Evolutionary conservation across 2,888 invertebrate genomes (phyloP).

Genomic region (Muscina levida): DNA sequence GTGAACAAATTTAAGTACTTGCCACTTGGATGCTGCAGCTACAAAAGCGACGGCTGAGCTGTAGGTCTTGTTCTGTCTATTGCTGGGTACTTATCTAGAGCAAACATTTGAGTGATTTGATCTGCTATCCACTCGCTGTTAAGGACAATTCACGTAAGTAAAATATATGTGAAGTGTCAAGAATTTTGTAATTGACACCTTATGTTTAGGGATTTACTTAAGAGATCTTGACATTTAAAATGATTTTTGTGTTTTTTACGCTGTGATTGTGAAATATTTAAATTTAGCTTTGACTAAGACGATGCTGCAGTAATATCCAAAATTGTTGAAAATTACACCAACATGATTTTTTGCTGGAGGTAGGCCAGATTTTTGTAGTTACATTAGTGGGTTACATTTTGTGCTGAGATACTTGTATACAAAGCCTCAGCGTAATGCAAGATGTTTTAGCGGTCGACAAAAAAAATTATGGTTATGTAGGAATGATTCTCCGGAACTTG

Average conservation of each 20-base stretch:
- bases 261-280: not conserved
- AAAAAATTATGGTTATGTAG: too few relatives aligned
- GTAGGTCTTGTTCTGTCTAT: not conserved
- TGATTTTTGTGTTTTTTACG: not conserved
- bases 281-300: not conserved
- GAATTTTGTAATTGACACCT: not conserved
- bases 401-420: too few relatives aligned
- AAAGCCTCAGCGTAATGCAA: too few relatives aligned
- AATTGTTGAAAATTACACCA: not conserved
- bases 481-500: too few relatives aligned
- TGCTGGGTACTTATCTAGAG: not conserved
- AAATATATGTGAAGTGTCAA: not conserved
- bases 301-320: not conserved
- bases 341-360: too few relatives aligned
- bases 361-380: too few relatives aligned
- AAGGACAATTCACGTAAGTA: not conserved
- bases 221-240: not conserved
- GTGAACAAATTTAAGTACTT: constrained; percentile 15
- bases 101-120: constrained; percentile 2
- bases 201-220: not conserved
- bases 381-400: too few relatives aligned
- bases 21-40: not conserved
- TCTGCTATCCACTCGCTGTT: not conserved
- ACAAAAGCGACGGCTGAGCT: too few relatives aligned
- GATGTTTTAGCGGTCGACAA: too few relatives aligned